Evolutionary conservation across 1,140 invertebrate genomes (phyloP).

Genomic region (Diabrotica virgifera): DNA sequence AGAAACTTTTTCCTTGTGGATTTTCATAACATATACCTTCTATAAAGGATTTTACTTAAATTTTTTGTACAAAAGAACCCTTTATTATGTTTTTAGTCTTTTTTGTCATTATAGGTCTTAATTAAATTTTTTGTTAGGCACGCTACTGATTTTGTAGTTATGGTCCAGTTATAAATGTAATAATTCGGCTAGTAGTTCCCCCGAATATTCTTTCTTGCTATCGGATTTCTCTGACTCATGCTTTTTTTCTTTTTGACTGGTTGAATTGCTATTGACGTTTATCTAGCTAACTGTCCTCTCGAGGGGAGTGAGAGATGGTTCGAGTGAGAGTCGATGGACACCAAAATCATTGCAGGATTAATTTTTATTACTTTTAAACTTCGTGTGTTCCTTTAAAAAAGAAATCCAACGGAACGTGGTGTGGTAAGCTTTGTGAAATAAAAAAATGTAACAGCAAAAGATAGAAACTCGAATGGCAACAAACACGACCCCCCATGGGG

Average conservation of each 20-base stretch:
- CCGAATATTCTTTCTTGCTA: slow-evolving; percentile 28
- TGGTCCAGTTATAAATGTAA: neutral
- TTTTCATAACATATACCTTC: too few species aligned
- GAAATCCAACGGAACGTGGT: too few species aligned
- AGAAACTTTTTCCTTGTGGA: too few species aligned
- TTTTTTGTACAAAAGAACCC: too few species aligned
- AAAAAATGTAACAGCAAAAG: too few species aligned
- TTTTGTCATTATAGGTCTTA: too few species aligned
- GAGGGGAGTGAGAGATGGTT: neutral
- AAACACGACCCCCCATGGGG: too few species aligned
- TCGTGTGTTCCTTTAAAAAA: too few species aligned
- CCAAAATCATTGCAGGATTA: neutral
- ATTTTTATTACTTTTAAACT: neutral
- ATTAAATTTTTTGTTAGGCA: neutral
- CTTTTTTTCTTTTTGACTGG: slow-evolving; percentile 4
- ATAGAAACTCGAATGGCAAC: too few species aligned
- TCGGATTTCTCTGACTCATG: slow-evolving; percentile 32
- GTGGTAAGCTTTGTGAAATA: too few species aligned
- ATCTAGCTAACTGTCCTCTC: slow-evolving; percentile 19
- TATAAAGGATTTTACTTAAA: too few species aligned
- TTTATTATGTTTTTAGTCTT: too few species aligned
- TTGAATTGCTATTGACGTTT: slow-evolving; percentile 28
- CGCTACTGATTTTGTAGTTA: neutral
- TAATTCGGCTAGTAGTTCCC: slow-evolving; percentile 13
- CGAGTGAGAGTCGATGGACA: neutral